Evolutionary conservation across 2,113 vertebrate genomes (phyloP).

Genomic region (Eidolon helvum): DNA sequence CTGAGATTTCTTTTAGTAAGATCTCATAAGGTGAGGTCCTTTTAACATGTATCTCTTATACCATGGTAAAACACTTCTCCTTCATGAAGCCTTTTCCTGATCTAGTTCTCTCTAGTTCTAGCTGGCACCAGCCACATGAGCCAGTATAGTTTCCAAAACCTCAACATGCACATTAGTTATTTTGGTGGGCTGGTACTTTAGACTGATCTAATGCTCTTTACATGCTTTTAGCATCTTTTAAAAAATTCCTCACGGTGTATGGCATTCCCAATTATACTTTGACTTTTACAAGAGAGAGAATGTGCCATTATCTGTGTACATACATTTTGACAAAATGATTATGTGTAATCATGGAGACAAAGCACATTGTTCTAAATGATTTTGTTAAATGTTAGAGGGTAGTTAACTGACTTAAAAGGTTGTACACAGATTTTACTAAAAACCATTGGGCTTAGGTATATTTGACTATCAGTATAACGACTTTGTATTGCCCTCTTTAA

Average conservation of each 20-base stretch:
- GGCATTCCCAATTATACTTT: neutral
- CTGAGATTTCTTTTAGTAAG: slow-evolving; percentile 10
- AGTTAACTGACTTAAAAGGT: neutral
- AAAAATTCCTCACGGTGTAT: neutral
- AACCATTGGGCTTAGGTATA: neutral
- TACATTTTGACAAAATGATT: slow-evolving; percentile 13
- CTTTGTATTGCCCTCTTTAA: neutral
- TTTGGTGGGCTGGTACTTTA: neutral
- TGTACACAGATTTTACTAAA: neutral
- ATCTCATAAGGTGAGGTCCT: neutral
- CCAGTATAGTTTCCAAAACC: neutral
- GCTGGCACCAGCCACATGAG: neutral
- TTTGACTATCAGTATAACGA: neutral
- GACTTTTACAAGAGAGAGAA: neutral
- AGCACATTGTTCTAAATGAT: neutral
- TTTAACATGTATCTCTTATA: neutral
- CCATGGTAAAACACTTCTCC: neutral
- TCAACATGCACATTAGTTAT: neutral
- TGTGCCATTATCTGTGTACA: neutral
- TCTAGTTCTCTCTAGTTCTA: neutral
- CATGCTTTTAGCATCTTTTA: neutral
- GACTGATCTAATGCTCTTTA: neutral
- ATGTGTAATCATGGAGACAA: neutral
- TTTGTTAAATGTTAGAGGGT: neutral
- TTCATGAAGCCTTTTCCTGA: neutral